These are phyloP conservation scores for Protobothrops flavoviridis DNA, from an alignment of 2,113 vertebrate species.

Conservation along the genomic window DNA sequence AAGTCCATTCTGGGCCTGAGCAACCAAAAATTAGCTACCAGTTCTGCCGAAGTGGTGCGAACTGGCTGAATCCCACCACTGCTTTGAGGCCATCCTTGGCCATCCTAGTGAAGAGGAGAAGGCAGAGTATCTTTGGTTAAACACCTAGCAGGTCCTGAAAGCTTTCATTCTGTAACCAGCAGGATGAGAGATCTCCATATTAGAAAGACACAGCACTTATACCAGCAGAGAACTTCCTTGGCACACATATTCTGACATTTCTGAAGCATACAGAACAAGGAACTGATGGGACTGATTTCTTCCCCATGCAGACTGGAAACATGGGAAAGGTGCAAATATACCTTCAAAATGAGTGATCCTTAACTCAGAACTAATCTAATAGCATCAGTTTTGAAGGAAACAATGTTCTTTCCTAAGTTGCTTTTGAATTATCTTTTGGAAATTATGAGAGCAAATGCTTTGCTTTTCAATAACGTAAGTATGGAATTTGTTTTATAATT, in stretches of 20 bases:
- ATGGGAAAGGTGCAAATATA: not conserved
- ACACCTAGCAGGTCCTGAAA: not conserved
- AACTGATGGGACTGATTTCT: conserved; percentile 4
- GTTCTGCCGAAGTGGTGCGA: too few relatives aligned
- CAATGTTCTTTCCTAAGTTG: conserved; percentile 9
- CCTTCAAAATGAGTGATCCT: not conserved
- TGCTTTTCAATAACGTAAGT: not conserved
- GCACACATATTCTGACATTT: not conserved
- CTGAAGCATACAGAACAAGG: conserved; percentile 22
- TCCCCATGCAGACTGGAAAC: not conserved
- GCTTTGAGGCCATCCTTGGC: conserved; percentile 37
- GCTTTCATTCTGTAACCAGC: not conserved
- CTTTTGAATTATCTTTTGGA: not conserved
- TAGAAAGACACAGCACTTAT: not conserved
- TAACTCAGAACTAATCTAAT: not conserved
- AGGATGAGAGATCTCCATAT: not conserved
- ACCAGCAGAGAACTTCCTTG: not conserved
- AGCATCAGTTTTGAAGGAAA: not conserved
- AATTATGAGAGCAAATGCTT: not conserved
- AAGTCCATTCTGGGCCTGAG: too few relatives aligned
- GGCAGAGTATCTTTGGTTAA: conserved; percentile 6
- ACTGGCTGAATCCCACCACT: not conserved
- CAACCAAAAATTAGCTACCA: too few relatives aligned
- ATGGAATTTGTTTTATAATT: not conserved
- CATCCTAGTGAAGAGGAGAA: not conserved